Evolutionary conservation across 2,888 invertebrate genomes (phyloP).

Genomic region (Polyommatus iphigenia): DNA sequence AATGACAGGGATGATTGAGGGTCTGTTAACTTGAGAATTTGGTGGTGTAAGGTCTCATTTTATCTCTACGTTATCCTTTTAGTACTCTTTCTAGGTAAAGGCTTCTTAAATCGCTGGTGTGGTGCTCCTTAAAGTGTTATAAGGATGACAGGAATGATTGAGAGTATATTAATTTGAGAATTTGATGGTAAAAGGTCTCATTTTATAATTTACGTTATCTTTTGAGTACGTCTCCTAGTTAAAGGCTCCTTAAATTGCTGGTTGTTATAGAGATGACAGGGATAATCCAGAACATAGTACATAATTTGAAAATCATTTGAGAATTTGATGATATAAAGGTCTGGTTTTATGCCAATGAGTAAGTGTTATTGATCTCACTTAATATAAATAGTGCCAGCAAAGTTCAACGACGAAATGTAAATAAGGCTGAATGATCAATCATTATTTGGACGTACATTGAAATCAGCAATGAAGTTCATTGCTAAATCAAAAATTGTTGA

Average conservation of each 20-base stretch:
- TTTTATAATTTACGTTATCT: neutral
- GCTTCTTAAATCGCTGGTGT: no score
- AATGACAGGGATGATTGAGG: neutral
- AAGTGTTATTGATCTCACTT: neutral
- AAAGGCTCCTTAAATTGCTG: no score
- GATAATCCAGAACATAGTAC: neutral
- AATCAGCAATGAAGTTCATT: neutral
- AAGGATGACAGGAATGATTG: neutral
- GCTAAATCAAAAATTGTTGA: slow-evolving; percentile 5
- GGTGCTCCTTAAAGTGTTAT: no score
- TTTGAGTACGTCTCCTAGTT: neutral
- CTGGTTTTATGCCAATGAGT: neutral
- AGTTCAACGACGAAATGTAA: slow-evolving; percentile 2
- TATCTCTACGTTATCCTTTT: neutral
- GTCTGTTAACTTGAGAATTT: neutral
- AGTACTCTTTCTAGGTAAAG: no score
- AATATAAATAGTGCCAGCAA: slow-evolving; percentile 26
- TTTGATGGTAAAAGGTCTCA: neutral
- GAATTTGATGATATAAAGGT: neutral
- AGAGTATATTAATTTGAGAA: neutral
- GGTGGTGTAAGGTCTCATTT: neutral
- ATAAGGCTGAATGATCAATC: neutral
- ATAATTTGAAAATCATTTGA: neutral
- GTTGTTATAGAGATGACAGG: neutral
- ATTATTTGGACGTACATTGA: slow-evolving; percentile 6